phyloP scores from a whole-genome alignment of 2,797 vertebrate genomes.

The Anomalospiza imberbis region DNA sequence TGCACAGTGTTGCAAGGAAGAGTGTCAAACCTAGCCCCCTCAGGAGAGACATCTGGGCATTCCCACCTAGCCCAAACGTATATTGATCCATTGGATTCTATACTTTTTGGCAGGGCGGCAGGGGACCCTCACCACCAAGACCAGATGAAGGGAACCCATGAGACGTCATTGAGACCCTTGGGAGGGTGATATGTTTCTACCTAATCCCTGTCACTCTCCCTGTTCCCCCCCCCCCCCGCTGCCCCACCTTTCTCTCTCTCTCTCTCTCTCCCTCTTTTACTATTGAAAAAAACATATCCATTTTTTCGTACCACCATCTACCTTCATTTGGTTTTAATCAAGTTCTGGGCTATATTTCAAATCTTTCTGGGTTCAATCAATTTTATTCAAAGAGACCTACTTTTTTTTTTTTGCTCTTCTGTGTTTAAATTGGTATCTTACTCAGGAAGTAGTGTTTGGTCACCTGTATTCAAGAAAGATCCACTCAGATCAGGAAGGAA shows the following conservation, averaged over 20 bases:
- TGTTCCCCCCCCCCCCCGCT: fast-evolving
- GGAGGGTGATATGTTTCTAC: neutral
- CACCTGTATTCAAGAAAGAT: neutral
- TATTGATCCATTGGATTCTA: neutral
- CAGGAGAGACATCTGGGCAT: neutral
- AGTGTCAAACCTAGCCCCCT: neutral
- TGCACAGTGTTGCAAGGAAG: neutral
- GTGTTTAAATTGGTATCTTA: neutral
- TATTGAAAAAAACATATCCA: neutral
- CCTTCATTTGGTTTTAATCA: neutral
- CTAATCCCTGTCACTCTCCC: neutral
- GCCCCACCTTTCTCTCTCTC: too few relatives aligned
- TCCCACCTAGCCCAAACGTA: neutral
- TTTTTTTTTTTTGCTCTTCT: neutral
- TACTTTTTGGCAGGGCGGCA: fast-evolving
- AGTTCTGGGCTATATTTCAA: neutral
- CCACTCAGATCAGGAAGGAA: neutral
- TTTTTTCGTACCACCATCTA: neutral
- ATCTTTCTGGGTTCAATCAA: neutral
- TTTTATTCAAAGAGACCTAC: neutral
- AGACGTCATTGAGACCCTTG: neutral
- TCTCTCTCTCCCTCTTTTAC: too few relatives aligned
- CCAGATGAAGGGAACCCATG: neutral
- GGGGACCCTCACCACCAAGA: neutral
- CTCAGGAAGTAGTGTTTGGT: neutral